Conservation (phyloP, 2,797 vertebrate genomes). For the Cichlasoma orientale region DNA sequence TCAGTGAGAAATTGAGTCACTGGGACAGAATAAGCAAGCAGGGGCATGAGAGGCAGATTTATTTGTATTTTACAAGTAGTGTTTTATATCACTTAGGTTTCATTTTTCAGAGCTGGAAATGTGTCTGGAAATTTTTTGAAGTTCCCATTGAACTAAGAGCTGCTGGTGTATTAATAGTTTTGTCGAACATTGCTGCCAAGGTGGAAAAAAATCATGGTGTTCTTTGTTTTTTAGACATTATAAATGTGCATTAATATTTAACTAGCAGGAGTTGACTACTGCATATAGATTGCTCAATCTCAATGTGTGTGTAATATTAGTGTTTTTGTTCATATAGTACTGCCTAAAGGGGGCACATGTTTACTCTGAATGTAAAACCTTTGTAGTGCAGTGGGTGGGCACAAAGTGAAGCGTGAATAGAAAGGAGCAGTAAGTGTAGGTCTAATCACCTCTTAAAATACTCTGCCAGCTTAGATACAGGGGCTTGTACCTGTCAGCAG, state of each 20-base stretch:
- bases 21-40: conserved; percentile 35
- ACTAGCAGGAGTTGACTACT: not conserved
- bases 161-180: not conserved
- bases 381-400: conserved; percentile 31
- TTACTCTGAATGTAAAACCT: conserved; percentile 29
- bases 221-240: not conserved
- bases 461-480: conserved; percentile 56
- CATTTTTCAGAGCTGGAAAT: not conserved
- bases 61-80: not conserved
- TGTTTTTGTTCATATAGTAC: not conserved
- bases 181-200: not conserved
- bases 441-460: conserved; percentile 77
- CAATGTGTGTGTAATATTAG: not conserved
- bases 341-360: not conserved
- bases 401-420: conserved; percentile 31
- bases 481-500: conserved; percentile 58
- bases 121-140: not conserved
- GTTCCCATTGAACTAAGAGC: not conserved
- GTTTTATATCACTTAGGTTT: not conserved
- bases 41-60: not conserved
- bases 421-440: conserved; percentile 60
- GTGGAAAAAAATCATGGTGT: too few species aligned
- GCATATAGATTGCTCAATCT: not conserved
- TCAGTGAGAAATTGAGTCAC: conserved; percentile 65
- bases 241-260: too few species aligned